A percentile compares a stretch with the other conserved stretches of the same genome.
Evolutionary conservation across 2,888 invertebrate species (phyloP).

Genomic region (Cremastinae sp.): DNA sequence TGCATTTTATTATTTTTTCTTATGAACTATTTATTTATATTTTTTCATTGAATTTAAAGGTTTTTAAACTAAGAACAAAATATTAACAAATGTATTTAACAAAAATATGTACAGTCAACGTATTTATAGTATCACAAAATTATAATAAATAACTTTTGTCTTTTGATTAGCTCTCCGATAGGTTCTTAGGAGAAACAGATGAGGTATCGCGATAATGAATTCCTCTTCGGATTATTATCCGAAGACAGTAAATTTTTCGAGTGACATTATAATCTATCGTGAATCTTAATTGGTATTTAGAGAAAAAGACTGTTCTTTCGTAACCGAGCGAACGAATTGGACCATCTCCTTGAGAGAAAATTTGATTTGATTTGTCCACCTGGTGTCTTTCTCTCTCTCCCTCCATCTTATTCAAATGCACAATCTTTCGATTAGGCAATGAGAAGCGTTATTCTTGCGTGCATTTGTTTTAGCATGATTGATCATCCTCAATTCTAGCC

Average conservation of each 20-base stretch:
- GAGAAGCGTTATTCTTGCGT: slow-evolving; percentile 28
- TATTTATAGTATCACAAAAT: too few species aligned
- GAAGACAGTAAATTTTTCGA: slow-evolving; percentile 49
- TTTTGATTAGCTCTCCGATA: too few species aligned
- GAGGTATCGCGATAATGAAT: slow-evolving; percentile 12
- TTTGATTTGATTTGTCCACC: slow-evolving; percentile 54
- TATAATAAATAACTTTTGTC: too few species aligned
- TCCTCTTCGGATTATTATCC: slow-evolving; percentile 41
- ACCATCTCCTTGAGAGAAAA: slow-evolving; percentile 42
- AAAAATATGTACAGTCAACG: too few species aligned
- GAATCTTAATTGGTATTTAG: slow-evolving; percentile 52
- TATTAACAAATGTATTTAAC: too few species aligned
- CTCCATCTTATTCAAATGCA: slow-evolving; percentile 4
- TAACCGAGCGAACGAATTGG: slow-evolving; percentile 31
- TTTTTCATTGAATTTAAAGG: too few species aligned
- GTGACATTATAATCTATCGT: slow-evolving; percentile 33
- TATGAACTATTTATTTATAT: too few species aligned
- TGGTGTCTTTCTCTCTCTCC: not conserved
- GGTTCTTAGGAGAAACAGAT: too few species aligned
- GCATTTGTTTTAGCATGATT: slow-evolving; percentile 41
- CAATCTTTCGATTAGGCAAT: slow-evolving; percentile 39
- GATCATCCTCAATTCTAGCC: slow-evolving; percentile 37
- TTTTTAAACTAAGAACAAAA: too few species aligned
- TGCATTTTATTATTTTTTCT: too few species aligned
- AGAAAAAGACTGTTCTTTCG: slow-evolving; percentile 31